These are phyloP conservation scores for Cephalopterus ornatus DNA, from an alignment of 2,113 vertebrate species.

Conservation along the genomic window DNA sequence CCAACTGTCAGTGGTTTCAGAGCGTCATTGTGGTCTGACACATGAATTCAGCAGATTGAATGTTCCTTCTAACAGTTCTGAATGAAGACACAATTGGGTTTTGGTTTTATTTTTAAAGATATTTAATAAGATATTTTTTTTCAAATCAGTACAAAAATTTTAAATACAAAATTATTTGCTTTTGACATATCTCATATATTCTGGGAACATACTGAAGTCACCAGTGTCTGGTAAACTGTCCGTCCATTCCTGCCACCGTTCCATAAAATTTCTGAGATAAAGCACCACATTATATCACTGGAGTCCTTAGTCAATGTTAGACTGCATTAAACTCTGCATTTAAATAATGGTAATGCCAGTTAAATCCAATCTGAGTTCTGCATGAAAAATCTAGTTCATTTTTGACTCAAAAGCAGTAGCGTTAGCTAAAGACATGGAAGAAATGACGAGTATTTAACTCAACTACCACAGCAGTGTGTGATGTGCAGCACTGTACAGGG, in stretches of 20 bases:
- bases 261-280: constrained; percentile 68
- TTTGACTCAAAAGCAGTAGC: constrained; percentile 68
- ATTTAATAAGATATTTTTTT: constrained; percentile 79
- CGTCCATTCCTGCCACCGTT: constrained; percentile 56
- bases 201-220: constrained; percentile 70
- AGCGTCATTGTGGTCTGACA: neutral
- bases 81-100: constrained; percentile 32
- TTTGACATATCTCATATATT: constrained; percentile 71
- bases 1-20: neutral
- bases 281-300: constrained; percentile 64
- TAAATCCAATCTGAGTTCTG: constrained; percentile 68
- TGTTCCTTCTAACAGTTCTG: neutral
- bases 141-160: constrained; percentile 83
- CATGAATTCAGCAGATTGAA: neutral
- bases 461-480: constrained; percentile 38
- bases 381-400: constrained; percentile 63
- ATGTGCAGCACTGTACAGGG: constrained; percentile 59
- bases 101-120: constrained; percentile 61
- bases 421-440: constrained; percentile 41
- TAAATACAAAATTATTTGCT: constrained; percentile 83
- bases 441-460: constrained; percentile 37
- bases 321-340: constrained; percentile 75
- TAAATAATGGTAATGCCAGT: constrained; percentile 76
- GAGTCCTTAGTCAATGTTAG: constrained; percentile 63
- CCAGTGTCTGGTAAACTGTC: constrained; percentile 63